Conservation (phyloP, 2,113 vertebrate genomes). For the Beaufortia kweichowensis region DNA sequence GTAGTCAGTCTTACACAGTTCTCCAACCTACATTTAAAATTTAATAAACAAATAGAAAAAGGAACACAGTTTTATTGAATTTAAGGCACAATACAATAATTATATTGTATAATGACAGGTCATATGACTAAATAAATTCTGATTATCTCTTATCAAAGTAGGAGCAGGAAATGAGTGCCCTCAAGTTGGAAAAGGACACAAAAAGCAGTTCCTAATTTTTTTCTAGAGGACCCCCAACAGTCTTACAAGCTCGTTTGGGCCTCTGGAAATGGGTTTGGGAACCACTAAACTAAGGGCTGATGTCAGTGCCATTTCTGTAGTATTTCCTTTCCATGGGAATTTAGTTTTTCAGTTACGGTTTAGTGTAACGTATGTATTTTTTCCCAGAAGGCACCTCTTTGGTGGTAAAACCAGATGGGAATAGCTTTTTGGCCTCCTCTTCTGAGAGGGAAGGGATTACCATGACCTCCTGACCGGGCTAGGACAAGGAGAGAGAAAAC, state of each 20-base stretch:
- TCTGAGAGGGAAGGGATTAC: constrained; percentile 87
- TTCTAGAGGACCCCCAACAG: no score
- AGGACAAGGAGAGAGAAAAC: constrained; percentile 27
- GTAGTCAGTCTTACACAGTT: no score
- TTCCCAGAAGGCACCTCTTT: constrained; percentile 92
- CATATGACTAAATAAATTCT: neutral
- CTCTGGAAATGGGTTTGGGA: no score
- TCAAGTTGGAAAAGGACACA: neutral
- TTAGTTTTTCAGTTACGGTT: constrained; percentile 32
- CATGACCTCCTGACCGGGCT: constrained; percentile 91
- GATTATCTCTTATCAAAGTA: neutral
- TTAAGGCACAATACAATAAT: constrained; percentile 58
- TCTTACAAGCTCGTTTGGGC: no score
- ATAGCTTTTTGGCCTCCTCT: constrained; percentile 83
- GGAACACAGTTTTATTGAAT: constrained; percentile 57
- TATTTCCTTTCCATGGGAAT: neutral
- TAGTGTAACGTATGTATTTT: constrained; percentile 93
- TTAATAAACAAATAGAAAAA: constrained; percentile 29
- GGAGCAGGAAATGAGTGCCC: neutral
- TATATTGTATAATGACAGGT: neutral
- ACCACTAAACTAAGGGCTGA: neutral
- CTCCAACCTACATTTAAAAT: no score
- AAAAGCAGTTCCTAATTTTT: no score
- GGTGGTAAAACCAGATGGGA: constrained; percentile 85
- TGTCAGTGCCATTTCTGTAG: neutral